These are phyloP conservation scores for Acholoe squamosa DNA, from an alignment of 2,888 invertebrate genomes.

Conservation along the genomic window DNA sequence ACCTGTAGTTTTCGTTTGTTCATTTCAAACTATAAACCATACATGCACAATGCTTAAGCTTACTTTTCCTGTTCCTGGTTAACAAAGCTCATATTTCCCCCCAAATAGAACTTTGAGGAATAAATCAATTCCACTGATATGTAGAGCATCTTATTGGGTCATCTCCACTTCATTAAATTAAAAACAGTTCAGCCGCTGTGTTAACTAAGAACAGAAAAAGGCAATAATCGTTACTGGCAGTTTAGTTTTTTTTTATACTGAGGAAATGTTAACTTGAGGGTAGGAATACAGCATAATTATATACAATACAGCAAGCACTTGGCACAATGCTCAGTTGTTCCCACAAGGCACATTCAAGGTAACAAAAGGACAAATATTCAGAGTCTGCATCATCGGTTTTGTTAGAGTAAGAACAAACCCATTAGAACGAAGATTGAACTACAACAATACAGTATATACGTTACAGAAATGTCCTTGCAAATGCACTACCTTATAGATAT, in stretches of 20 bases:
- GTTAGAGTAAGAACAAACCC: too few species aligned
- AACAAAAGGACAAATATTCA: not conserved
- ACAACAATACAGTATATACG: too few species aligned
- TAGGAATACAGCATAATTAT: not conserved
- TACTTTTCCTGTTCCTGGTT: not conserved
- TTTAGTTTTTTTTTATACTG: not conserved
- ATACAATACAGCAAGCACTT: constrained; percentile 27
- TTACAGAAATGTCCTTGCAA: too few species aligned
- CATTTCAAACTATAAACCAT: not conserved
- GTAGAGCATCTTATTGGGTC: not conserved
- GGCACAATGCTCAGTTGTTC: constrained; percentile 11
- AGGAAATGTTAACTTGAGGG: not conserved
- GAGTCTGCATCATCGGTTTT: too few species aligned
- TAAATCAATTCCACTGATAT: too few species aligned
- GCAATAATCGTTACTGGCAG: not conserved
- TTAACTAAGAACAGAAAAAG: not conserved
- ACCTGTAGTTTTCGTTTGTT: too few species aligned
- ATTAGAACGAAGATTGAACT: too few species aligned
- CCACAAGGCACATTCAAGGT: constrained; percentile 9
- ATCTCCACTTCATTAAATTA: too few species aligned
- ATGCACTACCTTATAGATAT: too few species aligned
- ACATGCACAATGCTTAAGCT: not conserved
- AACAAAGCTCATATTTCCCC: not conserved
- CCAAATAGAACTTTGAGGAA: constrained; percentile 7
- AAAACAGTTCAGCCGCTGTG: too few species aligned